Evolutionary conservation across 2,888 invertebrate species (phyloP), one percentile per base, ranked within the genome.

Genomic region (Drosophila nr. perissopoda): DNA sequence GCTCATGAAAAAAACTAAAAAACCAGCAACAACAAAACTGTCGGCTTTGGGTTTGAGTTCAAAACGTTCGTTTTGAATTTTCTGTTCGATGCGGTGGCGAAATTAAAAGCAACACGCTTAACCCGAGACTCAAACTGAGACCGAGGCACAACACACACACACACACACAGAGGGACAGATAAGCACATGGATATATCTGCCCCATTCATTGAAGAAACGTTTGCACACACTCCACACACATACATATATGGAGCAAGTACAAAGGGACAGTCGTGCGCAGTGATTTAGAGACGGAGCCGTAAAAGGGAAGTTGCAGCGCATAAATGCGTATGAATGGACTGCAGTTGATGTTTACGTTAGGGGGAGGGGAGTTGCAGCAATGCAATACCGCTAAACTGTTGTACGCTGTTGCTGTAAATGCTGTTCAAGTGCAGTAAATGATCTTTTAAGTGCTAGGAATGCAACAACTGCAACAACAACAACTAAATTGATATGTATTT

Each of bases 61-160:
- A 81, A 80, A 82, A 63, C 69, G 86, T 75, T 82, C 75, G 67
- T 66, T 83, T 89, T 84, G 73, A 64, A 73, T 87, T 89, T 84
- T 72, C 16, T 72, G 64, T 89, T 75, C 79, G 77, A 69, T 86
- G 83, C 85, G 87, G 88, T 89, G 89, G 83, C 83, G 83, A 90
- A 90, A 90, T 84, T 73, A 88, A 84, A 90, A 83, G 86, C 87
- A 82, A 69, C 74, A 69, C 76, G 73, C 79, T 82, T 82, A 79
- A 70, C 88, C 80, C 86, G 73, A 67, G 70, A 76, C 70, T 54
- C 49, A 65, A 38, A 76, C 51, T 6, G 21, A 42, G 40, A 29
- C 56, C 38, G 18, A 31, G 27, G n/a, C 56, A 29, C 25, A 25
- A 16, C 69, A 62, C 45, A 70, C 21, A 57, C 27, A 62, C 67